Percentiles rank a stretch among this genome's conserved stretches.
Evolutionary conservation across 2,888 invertebrate genomes (phyloP).

Genomic region (Stenurella melanura): DNA sequence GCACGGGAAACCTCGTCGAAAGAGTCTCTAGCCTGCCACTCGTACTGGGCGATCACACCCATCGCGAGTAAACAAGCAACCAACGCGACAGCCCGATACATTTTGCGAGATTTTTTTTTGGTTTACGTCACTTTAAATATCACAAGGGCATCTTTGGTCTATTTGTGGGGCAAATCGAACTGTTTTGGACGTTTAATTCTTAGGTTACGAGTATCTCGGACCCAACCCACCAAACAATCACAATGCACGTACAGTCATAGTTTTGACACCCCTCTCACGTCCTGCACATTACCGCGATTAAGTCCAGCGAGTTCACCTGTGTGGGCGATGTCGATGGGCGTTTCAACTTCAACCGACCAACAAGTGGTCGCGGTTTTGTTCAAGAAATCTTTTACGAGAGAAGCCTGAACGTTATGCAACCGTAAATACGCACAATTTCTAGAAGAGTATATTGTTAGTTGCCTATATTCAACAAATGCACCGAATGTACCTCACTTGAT

Average conservation of each 20-base stretch:
- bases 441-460: not conserved
- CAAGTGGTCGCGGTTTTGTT: conserved; percentile 50
- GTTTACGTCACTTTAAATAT: conserved; percentile 15
- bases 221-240: conserved; percentile 54
- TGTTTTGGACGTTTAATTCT: conserved; percentile 42
- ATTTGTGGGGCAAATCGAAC: conserved; percentile 17
- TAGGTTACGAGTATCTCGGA: conserved; percentile 41
- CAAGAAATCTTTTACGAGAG: not conserved
- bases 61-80: conserved; percentile 59
- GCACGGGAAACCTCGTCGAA: conserved; percentile 91
- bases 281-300: conserved; percentile 21
- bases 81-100: conserved; percentile 29
- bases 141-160: conserved; percentile 32
- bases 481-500: too few relatives aligned
- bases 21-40: conserved; percentile 93
- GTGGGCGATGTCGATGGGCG: conserved; percentile 40
- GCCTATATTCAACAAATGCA: not conserved
- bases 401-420: not conserved
- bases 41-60: conserved; percentile 85
- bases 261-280: conserved; percentile 40
- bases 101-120: conserved; percentile 20
- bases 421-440: not conserved
- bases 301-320: conserved; percentile 43
- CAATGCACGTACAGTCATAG: conserved; percentile 55
- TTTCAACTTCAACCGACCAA: conserved; percentile 41